Percentiles rank a stretch among this genome's conserved stretches.
Conservation (phyloP, 64 coral and sea anemone genomes). For the Catalaphyllia jardinei region DNA sequence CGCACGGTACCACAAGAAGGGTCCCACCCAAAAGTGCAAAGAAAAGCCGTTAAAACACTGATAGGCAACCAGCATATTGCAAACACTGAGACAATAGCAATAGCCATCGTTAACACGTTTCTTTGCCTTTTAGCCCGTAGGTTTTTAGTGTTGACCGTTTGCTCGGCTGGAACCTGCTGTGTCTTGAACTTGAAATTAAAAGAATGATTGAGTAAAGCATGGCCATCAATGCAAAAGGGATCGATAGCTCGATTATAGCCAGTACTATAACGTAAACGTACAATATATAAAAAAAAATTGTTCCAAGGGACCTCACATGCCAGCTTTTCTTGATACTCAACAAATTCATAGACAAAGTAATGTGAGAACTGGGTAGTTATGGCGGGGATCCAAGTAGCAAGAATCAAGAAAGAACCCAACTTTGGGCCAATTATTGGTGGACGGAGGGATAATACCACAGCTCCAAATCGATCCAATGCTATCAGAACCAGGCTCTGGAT, state of each 20-base stretch:
- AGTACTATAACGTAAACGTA: neutral
- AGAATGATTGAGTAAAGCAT: neutral
- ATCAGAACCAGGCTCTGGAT: neutral
- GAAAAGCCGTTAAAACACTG: neutral
- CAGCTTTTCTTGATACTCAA: neutral
- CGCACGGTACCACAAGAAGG: too few relatives aligned
- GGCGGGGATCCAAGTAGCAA: neutral
- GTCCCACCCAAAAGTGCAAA: neutral
- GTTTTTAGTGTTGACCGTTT: neutral
- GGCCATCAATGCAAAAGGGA: neutral
- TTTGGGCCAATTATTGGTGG: neutral
- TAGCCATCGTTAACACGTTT: neutral
- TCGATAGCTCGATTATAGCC: neutral
- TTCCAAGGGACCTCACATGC: neutral
- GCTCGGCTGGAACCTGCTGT: neutral
- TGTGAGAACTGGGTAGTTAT: neutral
- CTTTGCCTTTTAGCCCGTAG: neutral
- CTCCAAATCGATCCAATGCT: neutral
- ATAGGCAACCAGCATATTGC: neutral
- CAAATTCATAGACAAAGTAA: neutral
- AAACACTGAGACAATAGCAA: conserved; percentile 2
- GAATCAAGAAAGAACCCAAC: neutral
- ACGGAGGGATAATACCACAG: neutral
- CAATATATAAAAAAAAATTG: too few relatives aligned
- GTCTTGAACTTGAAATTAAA: neutral